Evolutionary conservation across 2,113 vertebrate genomes (phyloP).

Genomic region (Rafetus swinhoei): DNA sequence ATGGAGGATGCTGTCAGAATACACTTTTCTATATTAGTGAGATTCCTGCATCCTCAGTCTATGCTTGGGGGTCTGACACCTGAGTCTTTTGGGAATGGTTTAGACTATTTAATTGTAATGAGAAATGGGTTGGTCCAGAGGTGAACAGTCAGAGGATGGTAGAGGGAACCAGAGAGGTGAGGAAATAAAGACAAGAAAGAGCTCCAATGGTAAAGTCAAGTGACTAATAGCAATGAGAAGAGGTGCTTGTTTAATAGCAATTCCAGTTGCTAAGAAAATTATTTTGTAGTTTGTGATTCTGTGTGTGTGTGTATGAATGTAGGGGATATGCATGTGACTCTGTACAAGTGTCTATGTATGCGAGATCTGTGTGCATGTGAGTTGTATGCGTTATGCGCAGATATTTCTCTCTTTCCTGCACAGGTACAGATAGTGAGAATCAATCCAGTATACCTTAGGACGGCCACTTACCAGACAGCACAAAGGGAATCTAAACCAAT

Average conservation of each 20-base stretch:
- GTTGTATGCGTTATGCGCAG: background rate
- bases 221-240: background rate
- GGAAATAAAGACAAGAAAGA: background rate
- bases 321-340: too few relatives aligned
- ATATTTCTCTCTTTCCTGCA: background rate
- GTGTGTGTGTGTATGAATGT: background rate
- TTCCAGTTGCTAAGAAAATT: background rate
- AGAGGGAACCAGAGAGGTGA: background rate
- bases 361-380: background rate
- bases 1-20: background rate
- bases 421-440: background rate
- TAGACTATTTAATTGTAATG: background rate
- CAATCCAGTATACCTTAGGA: background rate
- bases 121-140: background rate
- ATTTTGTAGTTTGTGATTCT: background rate
- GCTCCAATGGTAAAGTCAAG: background rate
- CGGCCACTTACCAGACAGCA: background rate
- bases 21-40: background rate
- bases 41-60: rapidly evolving
- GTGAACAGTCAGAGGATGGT: background rate
- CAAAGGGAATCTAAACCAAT: background rate
- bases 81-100: rapidly evolving
- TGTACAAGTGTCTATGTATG: too few relatives aligned
- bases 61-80: background rate
- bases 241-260: background rate